Evolutionary conservation across 1,140 invertebrate genomes (phyloP).

Genomic region (Bombus difficillimus): DNA sequence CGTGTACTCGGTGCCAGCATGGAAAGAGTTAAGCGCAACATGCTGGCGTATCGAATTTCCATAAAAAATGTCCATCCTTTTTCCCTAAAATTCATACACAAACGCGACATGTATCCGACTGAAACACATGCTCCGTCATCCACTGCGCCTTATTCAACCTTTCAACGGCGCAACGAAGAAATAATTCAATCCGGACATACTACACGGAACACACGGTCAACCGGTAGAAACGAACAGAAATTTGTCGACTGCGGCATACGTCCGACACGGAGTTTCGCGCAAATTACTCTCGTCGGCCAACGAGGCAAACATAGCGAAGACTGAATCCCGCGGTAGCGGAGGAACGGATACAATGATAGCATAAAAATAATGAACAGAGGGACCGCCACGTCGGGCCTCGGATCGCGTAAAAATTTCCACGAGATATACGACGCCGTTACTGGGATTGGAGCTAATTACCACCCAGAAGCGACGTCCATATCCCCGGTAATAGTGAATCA

Average conservation of each 20-base stretch:
- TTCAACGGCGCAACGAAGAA: no score
- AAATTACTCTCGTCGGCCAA: no score
- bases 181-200: no score
- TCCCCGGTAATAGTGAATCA: constrained; percentile 73
- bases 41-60: no score
- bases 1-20: no score
- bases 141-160: no score
- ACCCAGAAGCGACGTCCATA: constrained; percentile 78
- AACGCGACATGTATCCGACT: no score
- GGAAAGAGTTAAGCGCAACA: no score
- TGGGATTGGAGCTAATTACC: constrained; percentile 80
- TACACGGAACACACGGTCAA: not conserved
- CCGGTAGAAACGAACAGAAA: not conserved
- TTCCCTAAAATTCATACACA: no score
- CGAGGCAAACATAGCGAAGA: not conserved
- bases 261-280: no score
- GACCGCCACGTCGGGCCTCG: constrained; percentile 59
- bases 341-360: constrained; percentile 41
- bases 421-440: constrained; percentile 81
- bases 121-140: no score
- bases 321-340: not conserved
- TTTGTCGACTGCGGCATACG: not conserved
- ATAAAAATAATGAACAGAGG: constrained; percentile 76
- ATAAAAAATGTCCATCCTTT: no score
- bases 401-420: constrained; percentile 73